phyloP scores from a whole-genome alignment of 2,113 vertebrate genomes.

The Sus scrofa region T2T-Sscrofa CM000822.6:45167501-45168000 shows the following conservation, averaged over 20 bases:
- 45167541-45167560: constrained; percentile 52
- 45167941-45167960: not conserved
- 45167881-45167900: not conserved
- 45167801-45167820: constrained; percentile 3
- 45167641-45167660: constrained; percentile 77
- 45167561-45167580: constrained; percentile 66
- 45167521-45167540: constrained; percentile 48
- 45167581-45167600: constrained; percentile 79
- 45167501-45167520: constrained; percentile 48
- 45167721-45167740: not conserved
- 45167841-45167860: not conserved
- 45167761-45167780: constrained; percentile 47
- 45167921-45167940: not conserved
- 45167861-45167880: not conserved
- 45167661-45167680: constrained; percentile 71
- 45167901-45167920: not conserved
- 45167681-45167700: constrained; percentile 60
- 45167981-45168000: not conserved
- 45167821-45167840: not conserved
- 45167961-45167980: not conserved
- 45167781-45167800: constrained; percentile 55
- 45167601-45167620: constrained; percentile 52
- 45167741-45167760: constrained; percentile 45
- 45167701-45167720: constrained; percentile 55
- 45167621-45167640: constrained; percentile 68